Evolutionary conservation across 2,888 invertebrate genomes (phyloP).

Genomic region (Girardia tigrina): DNA sequence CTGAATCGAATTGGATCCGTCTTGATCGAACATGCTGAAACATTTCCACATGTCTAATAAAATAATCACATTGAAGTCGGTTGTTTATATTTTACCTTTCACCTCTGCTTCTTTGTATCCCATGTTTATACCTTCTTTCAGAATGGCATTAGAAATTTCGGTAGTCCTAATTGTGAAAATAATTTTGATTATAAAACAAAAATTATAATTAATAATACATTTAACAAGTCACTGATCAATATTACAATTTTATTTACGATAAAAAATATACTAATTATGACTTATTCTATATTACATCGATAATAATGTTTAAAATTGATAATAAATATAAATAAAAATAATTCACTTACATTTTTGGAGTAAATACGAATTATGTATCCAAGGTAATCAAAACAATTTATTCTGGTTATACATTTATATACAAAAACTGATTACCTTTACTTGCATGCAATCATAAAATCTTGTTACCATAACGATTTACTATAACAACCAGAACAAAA

Average conservation of each 20-base stretch:
- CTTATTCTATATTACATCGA: too few relatives aligned
- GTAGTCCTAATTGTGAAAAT: too few relatives aligned
- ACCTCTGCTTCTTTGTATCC: background rate
- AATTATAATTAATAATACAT: too few relatives aligned
- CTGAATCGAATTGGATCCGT: background rate
- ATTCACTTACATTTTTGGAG: too few relatives aligned
- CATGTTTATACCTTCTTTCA: background rate
- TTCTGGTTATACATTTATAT: background rate
- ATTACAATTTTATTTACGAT: too few relatives aligned
- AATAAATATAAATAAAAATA: too few relatives aligned
- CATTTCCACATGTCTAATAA: background rate
- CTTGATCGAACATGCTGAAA: background rate
- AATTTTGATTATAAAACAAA: too few relatives aligned
- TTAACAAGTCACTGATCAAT: too few relatives aligned
- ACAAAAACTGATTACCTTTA: background rate
- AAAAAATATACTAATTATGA: too few relatives aligned
- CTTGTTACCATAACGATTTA: background rate
- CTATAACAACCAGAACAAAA: background rate
- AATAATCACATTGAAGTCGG: background rate
- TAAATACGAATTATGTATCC: too few relatives aligned
- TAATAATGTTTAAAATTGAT: too few relatives aligned
- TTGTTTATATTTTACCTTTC: background rate
- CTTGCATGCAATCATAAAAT: background rate
- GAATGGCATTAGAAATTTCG: background rate
- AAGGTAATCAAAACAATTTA: background rate